Percentiles rank a stretch among this genome's conserved stretches.
phyloP scores from a whole-genome alignment of 2,113 vertebrate species.

The Amphilophus citrinellus region DNA sequence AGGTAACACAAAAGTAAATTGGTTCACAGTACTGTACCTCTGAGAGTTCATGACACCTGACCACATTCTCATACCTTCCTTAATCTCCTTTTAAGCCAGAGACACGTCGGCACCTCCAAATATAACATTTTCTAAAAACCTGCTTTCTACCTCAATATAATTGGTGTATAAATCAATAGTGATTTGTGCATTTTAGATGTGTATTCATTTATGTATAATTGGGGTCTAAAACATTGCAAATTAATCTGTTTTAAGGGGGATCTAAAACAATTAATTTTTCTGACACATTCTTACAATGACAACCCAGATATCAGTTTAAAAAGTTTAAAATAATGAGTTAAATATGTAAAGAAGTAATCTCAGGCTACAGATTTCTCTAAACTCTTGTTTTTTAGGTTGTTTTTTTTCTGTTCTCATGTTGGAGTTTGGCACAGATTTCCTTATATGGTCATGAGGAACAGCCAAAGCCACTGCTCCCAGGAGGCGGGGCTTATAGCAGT shows the following conservation, averaged over 20 bases:
- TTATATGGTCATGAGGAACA: not conserved
- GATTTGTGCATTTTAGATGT: not conserved
- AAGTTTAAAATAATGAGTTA: too few relatives aligned
- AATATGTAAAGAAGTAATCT: too few relatives aligned
- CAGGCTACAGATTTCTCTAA: not conserved
- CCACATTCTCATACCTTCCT: too few relatives aligned
- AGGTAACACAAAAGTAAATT: too few relatives aligned
- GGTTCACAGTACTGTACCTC: not conserved
- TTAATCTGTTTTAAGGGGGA: not conserved
- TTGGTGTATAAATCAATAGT: not conserved
- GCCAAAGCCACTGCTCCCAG: accelerated
- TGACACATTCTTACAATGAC: too few relatives aligned
- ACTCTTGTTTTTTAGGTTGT: not conserved
- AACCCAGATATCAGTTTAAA: too few relatives aligned
- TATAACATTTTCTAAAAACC: not conserved
- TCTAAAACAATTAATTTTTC: too few relatives aligned
- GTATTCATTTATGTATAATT: not conserved
- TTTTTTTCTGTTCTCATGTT: not conserved
- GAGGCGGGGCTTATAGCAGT: not conserved
- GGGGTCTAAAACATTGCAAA: not conserved
- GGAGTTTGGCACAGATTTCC: accelerated
- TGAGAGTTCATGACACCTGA: accelerated
- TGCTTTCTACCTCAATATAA: not conserved
- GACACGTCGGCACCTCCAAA: accelerated
- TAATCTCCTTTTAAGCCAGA: not conserved